A percentile compares a stretch with the other conserved stretches of the same genome.
Evolutionary conservation across 2,797 vertebrate genomes (phyloP).

Genomic region (Lepus townsendii): DNA sequence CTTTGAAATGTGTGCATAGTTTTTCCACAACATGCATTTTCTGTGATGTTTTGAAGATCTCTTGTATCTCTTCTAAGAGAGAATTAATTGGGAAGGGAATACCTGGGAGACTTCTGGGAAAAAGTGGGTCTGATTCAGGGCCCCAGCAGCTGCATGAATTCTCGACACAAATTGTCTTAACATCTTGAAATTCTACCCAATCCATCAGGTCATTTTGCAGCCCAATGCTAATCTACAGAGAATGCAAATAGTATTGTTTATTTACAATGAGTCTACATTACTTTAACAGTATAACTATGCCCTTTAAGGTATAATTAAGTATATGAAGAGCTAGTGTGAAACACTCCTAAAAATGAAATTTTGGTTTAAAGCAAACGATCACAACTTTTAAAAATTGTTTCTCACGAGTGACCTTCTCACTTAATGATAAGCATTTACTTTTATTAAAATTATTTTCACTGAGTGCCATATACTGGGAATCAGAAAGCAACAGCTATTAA

Average conservation of each 20-base stretch:
- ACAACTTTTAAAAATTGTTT: conserved; percentile 13
- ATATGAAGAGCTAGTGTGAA: conserved; percentile 31
- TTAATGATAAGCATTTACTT: conserved; percentile 30
- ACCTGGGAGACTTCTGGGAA: not conserved
- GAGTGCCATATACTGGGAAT: not conserved
- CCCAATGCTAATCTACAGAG: not conserved
- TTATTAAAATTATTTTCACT: conserved; percentile 47
- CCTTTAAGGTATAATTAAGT: conserved; percentile 16
- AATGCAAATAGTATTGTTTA: not conserved
- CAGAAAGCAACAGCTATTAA: not conserved
- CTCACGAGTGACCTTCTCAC: not conserved
- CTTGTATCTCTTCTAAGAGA: conserved; percentile 4
- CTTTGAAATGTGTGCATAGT: too few relatives aligned
- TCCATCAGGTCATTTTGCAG: not conserved
- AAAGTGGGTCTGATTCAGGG: not conserved
- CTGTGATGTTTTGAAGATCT: too few relatives aligned
- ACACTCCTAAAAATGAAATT: not conserved
- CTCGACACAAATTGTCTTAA: not conserved
- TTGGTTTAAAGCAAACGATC: conserved; percentile 47
- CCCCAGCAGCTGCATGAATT: not conserved
- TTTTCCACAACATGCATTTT: too few relatives aligned
- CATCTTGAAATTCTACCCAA: not conserved
- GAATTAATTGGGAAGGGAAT: not conserved
- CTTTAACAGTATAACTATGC: not conserved
- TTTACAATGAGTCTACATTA: conserved; percentile 30